phyloP scores from a whole-genome alignment of 2,797 vertebrate species.

The Picus viridis region DNA sequence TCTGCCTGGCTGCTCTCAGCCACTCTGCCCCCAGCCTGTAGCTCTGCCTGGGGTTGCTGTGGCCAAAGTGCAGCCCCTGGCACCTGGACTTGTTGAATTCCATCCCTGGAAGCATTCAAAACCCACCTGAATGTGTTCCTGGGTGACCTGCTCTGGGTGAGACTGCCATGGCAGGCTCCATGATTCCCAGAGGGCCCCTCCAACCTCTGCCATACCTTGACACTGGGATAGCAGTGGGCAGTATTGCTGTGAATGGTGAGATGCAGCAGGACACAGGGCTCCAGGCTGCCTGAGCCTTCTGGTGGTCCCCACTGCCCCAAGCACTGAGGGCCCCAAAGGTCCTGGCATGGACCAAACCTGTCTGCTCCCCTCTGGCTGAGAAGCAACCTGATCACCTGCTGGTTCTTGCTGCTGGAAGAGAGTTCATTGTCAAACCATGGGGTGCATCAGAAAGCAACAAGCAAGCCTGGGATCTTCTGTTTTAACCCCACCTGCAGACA shows the following conservation, averaged over 20 bases:
- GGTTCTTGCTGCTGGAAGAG: neutral
- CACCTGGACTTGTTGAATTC: no score
- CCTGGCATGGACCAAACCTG: neutral
- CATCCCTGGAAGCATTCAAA: no score
- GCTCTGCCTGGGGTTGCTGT: no score
- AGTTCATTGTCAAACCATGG: neutral
- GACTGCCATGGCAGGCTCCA: no score
- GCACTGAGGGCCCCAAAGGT: rapidly evolving
- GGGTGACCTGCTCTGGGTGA: no score
- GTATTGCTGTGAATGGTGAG: neutral
- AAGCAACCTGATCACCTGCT: rapidly evolving
- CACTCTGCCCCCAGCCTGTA: no score
- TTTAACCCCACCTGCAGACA: neutral
- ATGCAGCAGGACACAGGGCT: neutral
- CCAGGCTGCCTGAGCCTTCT: rapidly evolving
- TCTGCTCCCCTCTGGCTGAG: neutral
- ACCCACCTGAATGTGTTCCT: no score
- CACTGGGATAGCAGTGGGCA: no score
- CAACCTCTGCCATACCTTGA: no score
- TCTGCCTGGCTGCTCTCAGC: no score
- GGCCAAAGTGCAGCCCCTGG: no score
- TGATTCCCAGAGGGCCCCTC: no score
- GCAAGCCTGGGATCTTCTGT: neutral
- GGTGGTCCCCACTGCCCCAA: neutral
- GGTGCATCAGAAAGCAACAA: neutral